phyloP scores from a whole-genome alignment of 1,140 invertebrate genomes.

The Lycorma delicatula region DNA sequence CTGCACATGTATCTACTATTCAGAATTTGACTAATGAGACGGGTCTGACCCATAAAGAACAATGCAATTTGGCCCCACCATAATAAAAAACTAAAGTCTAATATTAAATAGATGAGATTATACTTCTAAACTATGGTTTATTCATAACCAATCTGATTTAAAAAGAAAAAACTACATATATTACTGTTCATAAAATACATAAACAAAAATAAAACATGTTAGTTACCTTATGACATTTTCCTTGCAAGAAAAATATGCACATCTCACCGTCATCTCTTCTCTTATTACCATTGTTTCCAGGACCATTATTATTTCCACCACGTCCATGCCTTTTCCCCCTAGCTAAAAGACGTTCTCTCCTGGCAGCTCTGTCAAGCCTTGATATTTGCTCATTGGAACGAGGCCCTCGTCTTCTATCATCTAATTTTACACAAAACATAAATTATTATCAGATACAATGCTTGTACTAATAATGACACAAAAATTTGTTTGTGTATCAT shows the following conservation, averaged over 20 bases:
- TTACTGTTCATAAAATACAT: not conserved
- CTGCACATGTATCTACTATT: no score
- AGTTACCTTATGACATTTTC: constrained; percentile 68
- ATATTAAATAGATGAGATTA: not conserved
- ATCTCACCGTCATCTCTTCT: constrained; percentile 37
- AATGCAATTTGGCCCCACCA: no score
- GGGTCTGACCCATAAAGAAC: no score
- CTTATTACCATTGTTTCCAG: constrained; percentile 32
- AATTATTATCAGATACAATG: no score
- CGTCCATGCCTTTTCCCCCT: constrained; percentile 7
- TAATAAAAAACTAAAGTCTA: no score
- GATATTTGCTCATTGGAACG: no score
- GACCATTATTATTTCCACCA: constrained; percentile 25
- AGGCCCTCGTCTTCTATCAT: constrained; percentile 12
- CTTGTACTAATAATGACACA: no score
- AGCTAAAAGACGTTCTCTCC: constrained; percentile 28
- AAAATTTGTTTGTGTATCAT: no score
- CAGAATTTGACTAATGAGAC: no score
- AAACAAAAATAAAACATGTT: not conserved
- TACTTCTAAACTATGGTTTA: not conserved
- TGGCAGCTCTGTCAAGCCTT: not conserved
- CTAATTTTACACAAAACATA: not conserved
- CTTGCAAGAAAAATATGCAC: constrained; percentile 78
- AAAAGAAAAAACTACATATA: not conserved
- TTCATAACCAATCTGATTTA: not conserved